Conservation (phyloP, 2,888 invertebrate genomes). For the Lacanobia wlatinum region DNA sequence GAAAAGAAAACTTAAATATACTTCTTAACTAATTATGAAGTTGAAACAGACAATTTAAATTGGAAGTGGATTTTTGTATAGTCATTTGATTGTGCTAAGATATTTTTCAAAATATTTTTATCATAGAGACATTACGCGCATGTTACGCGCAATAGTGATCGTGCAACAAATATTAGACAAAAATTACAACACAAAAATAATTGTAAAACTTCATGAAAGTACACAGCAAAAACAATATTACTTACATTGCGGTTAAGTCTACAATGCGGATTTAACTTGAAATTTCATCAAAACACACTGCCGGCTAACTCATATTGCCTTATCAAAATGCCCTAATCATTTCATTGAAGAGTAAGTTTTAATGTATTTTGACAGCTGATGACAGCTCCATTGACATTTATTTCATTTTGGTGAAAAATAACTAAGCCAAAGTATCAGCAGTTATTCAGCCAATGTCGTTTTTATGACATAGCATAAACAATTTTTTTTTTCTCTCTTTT, state of each 20-base stretch:
- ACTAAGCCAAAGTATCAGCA: neutral
- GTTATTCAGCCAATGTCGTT: neutral
- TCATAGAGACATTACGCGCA: constrained; percentile 5
- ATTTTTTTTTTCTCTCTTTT: no score
- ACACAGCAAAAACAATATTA: neutral
- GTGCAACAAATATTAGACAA: constrained; percentile 6
- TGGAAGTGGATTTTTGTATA: neutral
- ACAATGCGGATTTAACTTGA: constrained; percentile 44
- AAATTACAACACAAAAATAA: constrained; percentile 24
- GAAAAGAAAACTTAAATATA: neutral
- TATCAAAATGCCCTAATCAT: constrained; percentile 75
- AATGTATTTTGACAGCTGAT: constrained; percentile 54
- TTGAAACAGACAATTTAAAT: neutral
- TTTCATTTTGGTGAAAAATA: neutral
- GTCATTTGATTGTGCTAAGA: neutral
- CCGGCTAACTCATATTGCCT: constrained; percentile 61
- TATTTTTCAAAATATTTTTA: neutral
- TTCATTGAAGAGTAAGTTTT: constrained; percentile 19
- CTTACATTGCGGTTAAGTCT: constrained; percentile 48
- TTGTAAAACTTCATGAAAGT: neutral
- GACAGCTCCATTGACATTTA: constrained; percentile 47
- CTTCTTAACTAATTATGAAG: neutral
- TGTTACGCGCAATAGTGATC: constrained; percentile 32
- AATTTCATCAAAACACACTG: constrained; percentile 62
- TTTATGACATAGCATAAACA: neutral